Percentiles rank a stretch among this genome's conserved stretches.
These are phyloP conservation scores for Synaphobranchus kaupii DNA, from an alignment of 2,797 vertebrate genomes.

Conservation along the genomic window DNA sequence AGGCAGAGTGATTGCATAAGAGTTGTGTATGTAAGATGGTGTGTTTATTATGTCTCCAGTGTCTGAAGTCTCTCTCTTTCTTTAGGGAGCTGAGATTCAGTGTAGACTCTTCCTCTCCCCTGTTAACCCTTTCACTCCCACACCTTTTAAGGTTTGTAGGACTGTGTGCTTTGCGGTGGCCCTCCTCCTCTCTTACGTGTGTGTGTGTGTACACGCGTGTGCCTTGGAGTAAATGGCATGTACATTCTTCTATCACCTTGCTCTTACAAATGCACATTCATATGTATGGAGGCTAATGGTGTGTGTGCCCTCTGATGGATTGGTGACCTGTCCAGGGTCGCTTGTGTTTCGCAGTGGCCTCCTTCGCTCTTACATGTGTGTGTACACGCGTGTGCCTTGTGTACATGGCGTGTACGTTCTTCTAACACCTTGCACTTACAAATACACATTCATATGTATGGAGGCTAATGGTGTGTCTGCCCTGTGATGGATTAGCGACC, in stretches of 20 bases:
- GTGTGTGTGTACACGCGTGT: slow-evolving; percentile 19
- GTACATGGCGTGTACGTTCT: background rate
- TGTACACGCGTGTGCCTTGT: background rate
- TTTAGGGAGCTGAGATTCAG: slow-evolving; percentile 80
- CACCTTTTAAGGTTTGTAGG: slow-evolving; percentile 91
- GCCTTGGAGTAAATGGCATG: too few relatives aligned
- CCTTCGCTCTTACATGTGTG: background rate
- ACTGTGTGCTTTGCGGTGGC: slow-evolving; percentile 12
- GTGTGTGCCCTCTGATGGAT: too few relatives aligned
- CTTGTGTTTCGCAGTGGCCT: background rate
- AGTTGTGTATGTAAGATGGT: background rate
- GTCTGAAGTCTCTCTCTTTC: slow-evolving; percentile 56
- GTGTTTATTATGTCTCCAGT: background rate
- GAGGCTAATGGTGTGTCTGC: too few relatives aligned
- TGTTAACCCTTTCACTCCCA: slow-evolving; percentile 89
- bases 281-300: background rate
- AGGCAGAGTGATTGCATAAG: background rate
- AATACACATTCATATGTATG: background rate
- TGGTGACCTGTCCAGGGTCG: too few relatives aligned
- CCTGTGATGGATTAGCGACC: too few relatives aligned
- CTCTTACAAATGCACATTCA: background rate
- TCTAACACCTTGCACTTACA: background rate
- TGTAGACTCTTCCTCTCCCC: slow-evolving; percentile 82
- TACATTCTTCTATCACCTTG: background rate
- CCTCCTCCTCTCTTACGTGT: background rate